A percentile compares a stretch with the other conserved stretches of the same genome.
These are phyloP conservation scores for Caenorhabditis drosophilae DNA, from an alignment of 2,888 invertebrate genomes.

Conservation along the genomic window DNA sequence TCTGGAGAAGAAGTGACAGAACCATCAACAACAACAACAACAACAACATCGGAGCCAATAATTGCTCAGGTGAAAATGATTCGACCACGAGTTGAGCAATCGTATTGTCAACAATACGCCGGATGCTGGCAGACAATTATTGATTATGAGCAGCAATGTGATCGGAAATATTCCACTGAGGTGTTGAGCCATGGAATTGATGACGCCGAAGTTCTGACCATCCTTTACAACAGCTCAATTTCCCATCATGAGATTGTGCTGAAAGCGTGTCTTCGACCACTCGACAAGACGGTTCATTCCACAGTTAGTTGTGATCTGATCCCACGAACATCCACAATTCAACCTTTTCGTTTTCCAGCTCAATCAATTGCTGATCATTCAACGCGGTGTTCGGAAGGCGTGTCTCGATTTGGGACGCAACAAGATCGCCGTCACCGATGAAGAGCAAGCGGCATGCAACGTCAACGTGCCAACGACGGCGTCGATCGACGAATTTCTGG, in stretches of 20 bases:
- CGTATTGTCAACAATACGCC: constrained; percentile 41
- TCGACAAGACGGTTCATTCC: constrained; percentile 42
- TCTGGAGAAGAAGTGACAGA: constrained; percentile 22
- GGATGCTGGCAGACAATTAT: constrained; percentile 41
- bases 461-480: constrained; percentile 36
- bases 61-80: constrained; percentile 29
- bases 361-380: constrained; percentile 47
- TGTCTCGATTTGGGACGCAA: constrained; percentile 50
- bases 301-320: constrained; percentile 29
- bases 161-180: constrained; percentile 39
- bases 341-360: constrained; percentile 23
- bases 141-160: constrained; percentile 48
- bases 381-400: constrained; percentile 47
- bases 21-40: constrained; percentile 5
- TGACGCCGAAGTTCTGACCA: constrained; percentile 41
- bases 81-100: constrained; percentile 31
- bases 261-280: constrained; percentile 46
- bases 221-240: constrained; percentile 42
- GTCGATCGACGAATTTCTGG: constrained; percentile 42
- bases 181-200: constrained; percentile 51
- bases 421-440: constrained; percentile 40
- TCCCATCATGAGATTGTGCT: constrained; percentile 47
- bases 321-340: too few relatives aligned
- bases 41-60: neutral
- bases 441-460: constrained; percentile 27